These are phyloP conservation scores for Natator depressus DNA, from an alignment of 2,113 vertebrate species.

Conservation along the genomic window DNA sequence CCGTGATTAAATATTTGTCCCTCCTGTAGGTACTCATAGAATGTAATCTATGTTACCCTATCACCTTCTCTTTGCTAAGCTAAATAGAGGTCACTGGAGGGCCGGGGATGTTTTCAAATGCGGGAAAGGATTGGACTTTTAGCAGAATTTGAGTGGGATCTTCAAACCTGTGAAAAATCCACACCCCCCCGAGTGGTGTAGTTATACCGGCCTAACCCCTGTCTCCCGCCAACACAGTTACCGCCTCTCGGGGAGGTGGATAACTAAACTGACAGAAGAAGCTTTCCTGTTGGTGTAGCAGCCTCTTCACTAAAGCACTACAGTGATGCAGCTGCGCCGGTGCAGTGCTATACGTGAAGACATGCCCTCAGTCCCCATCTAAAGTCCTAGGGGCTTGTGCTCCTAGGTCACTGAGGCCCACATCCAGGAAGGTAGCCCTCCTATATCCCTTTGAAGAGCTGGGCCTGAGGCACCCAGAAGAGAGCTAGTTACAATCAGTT, in stretches of 20 bases:
- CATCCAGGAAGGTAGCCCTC: background rate
- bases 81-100: background rate
- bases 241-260: background rate
- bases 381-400: background rate
- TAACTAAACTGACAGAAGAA: background rate
- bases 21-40: background rate
- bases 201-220: background rate
- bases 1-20: background rate
- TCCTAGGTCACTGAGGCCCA: background rate
- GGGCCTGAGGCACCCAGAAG: background rate
- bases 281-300: background rate
- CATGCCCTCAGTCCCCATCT: background rate
- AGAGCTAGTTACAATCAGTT: background rate
- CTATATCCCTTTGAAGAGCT: background rate
- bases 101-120: background rate
- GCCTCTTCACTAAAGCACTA: background rate
- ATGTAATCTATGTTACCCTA: background rate
- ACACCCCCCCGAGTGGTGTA: too few relatives aligned
- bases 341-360: background rate
- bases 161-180: background rate
- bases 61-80: background rate
- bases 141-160: background rate
- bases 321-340: background rate
- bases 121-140: background rate
- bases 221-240: background rate